phyloP scores from a whole-genome alignment of 2,888 invertebrate genomes.

The Lepidochrysops patricia region DNA sequence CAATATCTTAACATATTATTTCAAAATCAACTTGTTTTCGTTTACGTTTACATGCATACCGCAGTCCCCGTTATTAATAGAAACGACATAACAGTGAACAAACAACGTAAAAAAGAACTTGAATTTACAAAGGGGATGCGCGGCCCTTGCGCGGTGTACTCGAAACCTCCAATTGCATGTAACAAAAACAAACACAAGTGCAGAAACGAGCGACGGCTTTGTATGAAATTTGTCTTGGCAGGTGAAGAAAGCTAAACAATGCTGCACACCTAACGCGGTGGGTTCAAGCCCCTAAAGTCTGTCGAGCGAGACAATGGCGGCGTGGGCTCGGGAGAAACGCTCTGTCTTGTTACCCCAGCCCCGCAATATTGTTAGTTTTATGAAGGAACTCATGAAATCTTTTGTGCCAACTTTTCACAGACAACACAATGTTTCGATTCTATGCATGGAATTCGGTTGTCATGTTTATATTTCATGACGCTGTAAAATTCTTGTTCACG shows the following conservation, averaged over 20 bases:
- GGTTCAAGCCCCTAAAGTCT: constrained; percentile 62
- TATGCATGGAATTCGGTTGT: not conserved
- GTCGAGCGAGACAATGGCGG: constrained; percentile 63
- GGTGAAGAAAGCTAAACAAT: constrained; percentile 72
- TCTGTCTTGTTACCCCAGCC: constrained; percentile 65
- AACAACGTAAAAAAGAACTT: constrained; percentile 30
- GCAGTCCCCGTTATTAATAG: not conserved
- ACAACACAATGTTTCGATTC: constrained; percentile 16
- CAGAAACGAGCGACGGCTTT: constrained; percentile 61
- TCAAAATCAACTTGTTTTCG: constrained; percentile 14
- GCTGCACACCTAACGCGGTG: constrained; percentile 51
- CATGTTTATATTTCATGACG: not conserved
- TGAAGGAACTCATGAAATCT: constrained; percentile 56
- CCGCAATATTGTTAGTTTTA: constrained; percentile 71
- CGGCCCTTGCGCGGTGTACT: constrained; percentile 48
- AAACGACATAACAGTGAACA: constrained; percentile 15
- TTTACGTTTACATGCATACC: not conserved
- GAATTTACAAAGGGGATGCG: constrained; percentile 58
- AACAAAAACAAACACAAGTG: constrained; percentile 68
- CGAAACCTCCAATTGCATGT: constrained; percentile 68
- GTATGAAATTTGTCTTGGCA: constrained; percentile 62
- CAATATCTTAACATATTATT: no score
- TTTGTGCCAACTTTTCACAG: constrained; percentile 40
- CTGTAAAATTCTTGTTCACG: not conserved
- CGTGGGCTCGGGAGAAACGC: constrained; percentile 61